Evolutionary conservation across 2,888 invertebrate species (phyloP).

Genomic region (Dryobota labecula): DNA sequence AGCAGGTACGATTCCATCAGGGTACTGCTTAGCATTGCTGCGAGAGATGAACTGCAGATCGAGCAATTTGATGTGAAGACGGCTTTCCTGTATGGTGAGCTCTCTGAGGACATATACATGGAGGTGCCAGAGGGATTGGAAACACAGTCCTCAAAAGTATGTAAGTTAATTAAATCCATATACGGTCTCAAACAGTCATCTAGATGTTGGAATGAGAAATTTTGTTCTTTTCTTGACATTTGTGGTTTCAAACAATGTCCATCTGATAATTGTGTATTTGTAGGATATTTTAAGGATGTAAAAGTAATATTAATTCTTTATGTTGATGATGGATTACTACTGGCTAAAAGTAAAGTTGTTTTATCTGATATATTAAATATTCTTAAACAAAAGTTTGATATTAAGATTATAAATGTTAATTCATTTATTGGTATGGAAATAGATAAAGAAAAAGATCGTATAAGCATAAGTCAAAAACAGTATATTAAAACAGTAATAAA

Average conservation of each 20-base stretch:
- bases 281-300: background rate
- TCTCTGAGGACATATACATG: background rate
- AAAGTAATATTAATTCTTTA: constrained; percentile 53
- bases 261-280: background rate
- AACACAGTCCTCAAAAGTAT: background rate
- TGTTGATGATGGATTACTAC: constrained; percentile 47
- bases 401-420: constrained; percentile 54
- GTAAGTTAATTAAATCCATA: background rate
- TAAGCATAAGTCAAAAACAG: constrained; percentile 57
- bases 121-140: background rate
- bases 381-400: constrained; percentile 61
- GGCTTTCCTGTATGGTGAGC: background rate
- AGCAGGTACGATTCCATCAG: background rate
- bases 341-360: background rate
- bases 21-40: background rate
- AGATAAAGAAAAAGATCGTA: constrained; percentile 37
- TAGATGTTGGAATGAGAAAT: too few species aligned
- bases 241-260: too few species aligned
- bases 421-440: constrained; percentile 66
- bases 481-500: constrained; percentile 57
- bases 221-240: too few species aligned
- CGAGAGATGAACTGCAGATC: background rate
- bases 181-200: background rate
- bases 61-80: background rate
- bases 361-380: constrained; percentile 41